Evolutionary conservation across 1,140 invertebrate genomes (phyloP).

Genomic region (Sycobia sp.): DNA sequence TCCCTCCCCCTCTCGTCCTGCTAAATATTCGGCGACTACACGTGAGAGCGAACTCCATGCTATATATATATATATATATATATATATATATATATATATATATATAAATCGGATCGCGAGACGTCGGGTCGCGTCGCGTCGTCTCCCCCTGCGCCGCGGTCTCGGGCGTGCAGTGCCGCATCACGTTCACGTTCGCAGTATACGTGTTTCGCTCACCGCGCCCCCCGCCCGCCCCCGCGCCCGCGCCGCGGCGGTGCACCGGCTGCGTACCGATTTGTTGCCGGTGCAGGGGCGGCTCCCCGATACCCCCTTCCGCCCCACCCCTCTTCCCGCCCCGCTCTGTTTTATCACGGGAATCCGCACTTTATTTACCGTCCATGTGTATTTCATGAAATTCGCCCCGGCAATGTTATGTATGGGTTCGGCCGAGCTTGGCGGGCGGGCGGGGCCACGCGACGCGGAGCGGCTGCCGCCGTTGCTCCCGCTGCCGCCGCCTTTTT

Average conservation of each 20-base stretch:
- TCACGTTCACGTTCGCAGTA: too few relatives aligned
- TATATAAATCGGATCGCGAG: too few relatives aligned
- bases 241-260: background rate
- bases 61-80: too few relatives aligned
- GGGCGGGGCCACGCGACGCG: background rate
- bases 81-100: too few relatives aligned
- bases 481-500: background rate
- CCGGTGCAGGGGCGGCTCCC: background rate
- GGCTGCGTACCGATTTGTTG: constrained; percentile 16
- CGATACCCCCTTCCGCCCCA: background rate
- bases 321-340: constrained; percentile 13
- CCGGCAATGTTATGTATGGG: constrained; percentile 19
- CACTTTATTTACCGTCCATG: constrained; percentile 27
- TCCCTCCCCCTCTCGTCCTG: too few relatives aligned
- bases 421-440: background rate
- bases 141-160: too few relatives aligned
- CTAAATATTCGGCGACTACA: too few relatives aligned
- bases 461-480: background rate
- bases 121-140: too few relatives aligned
- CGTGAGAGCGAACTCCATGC: too few relatives aligned
- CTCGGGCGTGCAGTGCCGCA: too few relatives aligned
- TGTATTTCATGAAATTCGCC: constrained; percentile 31
- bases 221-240: too few relatives aligned
- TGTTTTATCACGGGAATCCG: constrained; percentile 27
- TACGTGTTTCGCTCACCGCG: too few relatives aligned